phyloP scores from a whole-genome alignment of 2,797 vertebrate genomes.

The Gallinago solitaria region DNA sequence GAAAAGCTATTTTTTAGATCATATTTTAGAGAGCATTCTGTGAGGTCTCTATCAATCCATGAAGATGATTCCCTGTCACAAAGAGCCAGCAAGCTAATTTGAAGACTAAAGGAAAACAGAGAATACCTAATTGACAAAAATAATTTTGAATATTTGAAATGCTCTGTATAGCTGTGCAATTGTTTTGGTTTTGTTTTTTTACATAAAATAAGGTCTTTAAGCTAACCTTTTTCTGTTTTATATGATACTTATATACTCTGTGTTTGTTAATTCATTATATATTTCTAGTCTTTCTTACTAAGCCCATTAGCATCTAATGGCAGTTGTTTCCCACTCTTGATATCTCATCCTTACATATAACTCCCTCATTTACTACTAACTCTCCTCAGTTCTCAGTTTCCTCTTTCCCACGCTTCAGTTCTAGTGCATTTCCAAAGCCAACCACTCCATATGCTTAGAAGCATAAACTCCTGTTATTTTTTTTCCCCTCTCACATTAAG shows the following conservation, averaged over 20 bases:
- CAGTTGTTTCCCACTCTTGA: background rate
- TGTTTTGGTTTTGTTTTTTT: background rate
- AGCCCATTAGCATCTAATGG: background rate
- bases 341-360: background rate
- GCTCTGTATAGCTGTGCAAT: background rate
- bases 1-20: background rate
- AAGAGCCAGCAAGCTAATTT: background rate
- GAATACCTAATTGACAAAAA: background rate
- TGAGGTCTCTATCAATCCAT: background rate
- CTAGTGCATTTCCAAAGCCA: constrained; percentile 11
- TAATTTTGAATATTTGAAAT: background rate
- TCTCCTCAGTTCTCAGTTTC: background rate
- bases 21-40: background rate
- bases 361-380: background rate
- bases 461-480: background rate
- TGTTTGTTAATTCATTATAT: background rate
- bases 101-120: background rate
- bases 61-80: background rate
- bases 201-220: background rate
- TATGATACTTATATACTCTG: background rate
- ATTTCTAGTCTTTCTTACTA: background rate
- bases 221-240: background rate
- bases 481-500: background rate
- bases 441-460: constrained; percentile 19
- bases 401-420: constrained; percentile 1